phyloP scores from a whole-genome alignment of 2,888 invertebrate species.

The Miltochrista miniata region DNA sequence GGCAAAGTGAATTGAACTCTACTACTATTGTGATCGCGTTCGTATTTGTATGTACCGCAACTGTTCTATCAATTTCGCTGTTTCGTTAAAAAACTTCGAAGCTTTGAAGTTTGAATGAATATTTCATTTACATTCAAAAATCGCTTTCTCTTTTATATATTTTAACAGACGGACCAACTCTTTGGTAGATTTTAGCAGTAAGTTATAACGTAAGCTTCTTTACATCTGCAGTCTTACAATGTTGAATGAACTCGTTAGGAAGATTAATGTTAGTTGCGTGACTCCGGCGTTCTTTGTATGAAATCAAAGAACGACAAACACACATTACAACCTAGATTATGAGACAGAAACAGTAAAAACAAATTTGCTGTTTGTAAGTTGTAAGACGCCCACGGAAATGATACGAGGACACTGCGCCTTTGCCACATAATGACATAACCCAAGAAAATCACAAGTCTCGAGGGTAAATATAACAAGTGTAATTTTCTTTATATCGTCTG shows the following conservation, averaged over 20 bases:
- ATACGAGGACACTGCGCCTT: constrained; percentile 6
- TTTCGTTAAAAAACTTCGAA: constrained; percentile 45
- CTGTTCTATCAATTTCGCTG: constrained; percentile 39
- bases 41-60: constrained; percentile 31
- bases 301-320: constrained; percentile 9
- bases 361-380: constrained; percentile 19
- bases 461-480: constrained; percentile 2
- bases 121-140: constrained; percentile 40
- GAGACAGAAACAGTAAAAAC: not conserved
- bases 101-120: constrained; percentile 52
- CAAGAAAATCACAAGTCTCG: constrained; percentile 2
- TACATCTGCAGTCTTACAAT: constrained; percentile 45
- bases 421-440: not conserved
- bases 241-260: constrained; percentile 14
- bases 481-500: constrained; percentile 13
- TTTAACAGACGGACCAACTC: constrained; percentile 75
- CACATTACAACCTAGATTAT: not conserved
- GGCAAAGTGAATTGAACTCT: constrained; percentile 40
- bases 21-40: constrained; percentile 40
- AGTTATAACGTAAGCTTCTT: constrained; percentile 50
- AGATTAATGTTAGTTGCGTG: constrained; percentile 26
- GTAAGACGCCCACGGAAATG: constrained; percentile 3
- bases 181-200: constrained; percentile 71
- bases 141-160: constrained; percentile 47
- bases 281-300: constrained; percentile 16